These are phyloP conservation scores for Dolomedes plantarius DNA, from an alignment of 2,888 invertebrate species.

Conservation along the genomic window DNA sequence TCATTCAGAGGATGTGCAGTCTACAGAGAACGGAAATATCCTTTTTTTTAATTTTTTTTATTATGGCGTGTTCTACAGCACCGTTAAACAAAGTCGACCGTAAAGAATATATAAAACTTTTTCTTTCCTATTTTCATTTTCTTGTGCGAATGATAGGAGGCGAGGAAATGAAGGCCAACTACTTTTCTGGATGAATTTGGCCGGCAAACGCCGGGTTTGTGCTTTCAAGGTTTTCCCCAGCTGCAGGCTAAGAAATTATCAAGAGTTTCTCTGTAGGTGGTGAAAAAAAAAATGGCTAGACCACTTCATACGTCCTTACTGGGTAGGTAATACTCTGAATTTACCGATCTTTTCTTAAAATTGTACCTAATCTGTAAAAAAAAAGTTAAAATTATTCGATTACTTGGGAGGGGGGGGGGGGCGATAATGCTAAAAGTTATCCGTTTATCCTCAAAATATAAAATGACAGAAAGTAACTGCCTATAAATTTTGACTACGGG, in stretches of 20 bases:
- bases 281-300: not conserved
- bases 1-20: no score
- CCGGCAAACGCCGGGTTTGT: not conserved
- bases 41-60: no score
- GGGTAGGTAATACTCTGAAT: not conserved
- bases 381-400: no score
- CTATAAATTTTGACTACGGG: no score
- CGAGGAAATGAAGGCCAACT: not conserved
- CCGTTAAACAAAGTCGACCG: not conserved
- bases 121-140: not conserved
- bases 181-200: not conserved
- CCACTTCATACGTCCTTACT: not conserved
- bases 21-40: no score
- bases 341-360: no score
- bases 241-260: not conserved
- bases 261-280: not conserved
- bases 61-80: not conserved
- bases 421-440: no score
- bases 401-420: no score
- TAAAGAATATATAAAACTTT: not conserved
- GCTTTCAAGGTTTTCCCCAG: slow-evolving; percentile 4
- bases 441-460: no score
- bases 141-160: not conserved
- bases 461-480: no score
- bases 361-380: no score